phyloP scores from a whole-genome alignment of 2,888 invertebrate genomes.

The Drosophila emarginata region DNA sequence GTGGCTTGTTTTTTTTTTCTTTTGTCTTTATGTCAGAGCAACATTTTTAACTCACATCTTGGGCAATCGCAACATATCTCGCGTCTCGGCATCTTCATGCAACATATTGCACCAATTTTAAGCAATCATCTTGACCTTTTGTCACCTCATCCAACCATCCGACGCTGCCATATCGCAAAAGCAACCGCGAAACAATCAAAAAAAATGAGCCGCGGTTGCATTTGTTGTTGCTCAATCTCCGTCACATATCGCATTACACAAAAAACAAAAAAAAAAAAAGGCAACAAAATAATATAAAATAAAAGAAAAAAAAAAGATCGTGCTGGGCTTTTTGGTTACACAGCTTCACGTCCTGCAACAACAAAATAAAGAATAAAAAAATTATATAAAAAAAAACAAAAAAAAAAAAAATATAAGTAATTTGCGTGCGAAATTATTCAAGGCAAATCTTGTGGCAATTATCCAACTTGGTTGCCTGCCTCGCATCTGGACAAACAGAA shows the following conservation, averaged over 20 bases:
- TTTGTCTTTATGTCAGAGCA: neutral
- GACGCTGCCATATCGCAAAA: slow-evolving; percentile 5
- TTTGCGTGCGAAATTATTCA: slow-evolving; percentile 74
- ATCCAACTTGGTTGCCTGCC: slow-evolving; percentile 33
- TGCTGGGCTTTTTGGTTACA: slow-evolving; percentile 34
- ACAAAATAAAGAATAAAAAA: slow-evolving; percentile 54
- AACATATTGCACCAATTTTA: slow-evolving; percentile 41
- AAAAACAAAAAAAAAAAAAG: neutral
- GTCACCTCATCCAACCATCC: slow-evolving; percentile 36
- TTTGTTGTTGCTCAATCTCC: slow-evolving; percentile 28
- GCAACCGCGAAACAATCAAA: slow-evolving; percentile 60
- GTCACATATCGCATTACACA: slow-evolving; percentile 52
- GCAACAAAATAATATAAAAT: too few species aligned
- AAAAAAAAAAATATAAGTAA: slow-evolving; percentile 58
- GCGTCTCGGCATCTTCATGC: slow-evolving; percentile 4
- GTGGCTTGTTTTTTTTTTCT: neutral
- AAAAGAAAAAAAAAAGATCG: slow-evolving; percentile 51
- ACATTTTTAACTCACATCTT: neutral
- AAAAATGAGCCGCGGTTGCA: slow-evolving; percentile 30
- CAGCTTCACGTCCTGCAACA: slow-evolving; percentile 19
- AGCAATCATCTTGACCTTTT: slow-evolving; percentile 56
- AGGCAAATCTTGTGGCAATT: slow-evolving; percentile 77
- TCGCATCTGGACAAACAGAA: slow-evolving; percentile 60
- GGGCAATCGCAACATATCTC: slow-evolving; percentile 2
- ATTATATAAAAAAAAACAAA: slow-evolving; percentile 34